A percentile compares a stretch with the other conserved stretches of the same genome.
Conservation (phyloP, 2,888 invertebrate genomes). For the Aphodius granarius region DNA sequence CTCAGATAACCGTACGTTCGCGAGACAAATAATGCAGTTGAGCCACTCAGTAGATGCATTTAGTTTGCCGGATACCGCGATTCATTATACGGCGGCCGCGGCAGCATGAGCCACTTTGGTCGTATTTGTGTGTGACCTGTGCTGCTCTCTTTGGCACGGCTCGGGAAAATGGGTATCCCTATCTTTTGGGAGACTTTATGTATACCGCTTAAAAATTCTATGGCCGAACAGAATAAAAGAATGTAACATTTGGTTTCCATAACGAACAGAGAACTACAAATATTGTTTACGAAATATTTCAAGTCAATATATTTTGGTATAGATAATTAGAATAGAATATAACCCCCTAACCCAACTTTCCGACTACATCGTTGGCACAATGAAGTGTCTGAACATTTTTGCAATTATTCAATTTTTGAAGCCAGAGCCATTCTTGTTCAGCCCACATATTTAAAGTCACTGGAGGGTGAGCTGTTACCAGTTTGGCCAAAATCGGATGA, state of each 20-base stretch:
- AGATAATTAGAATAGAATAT: no score
- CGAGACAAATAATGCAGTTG: conserved; percentile 6
- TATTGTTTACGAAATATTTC: no score
- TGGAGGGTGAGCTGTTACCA: no score
- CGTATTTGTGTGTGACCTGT: background rate
- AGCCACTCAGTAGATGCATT: background rate
- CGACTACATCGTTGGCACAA: no score
- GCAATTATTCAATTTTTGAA: no score
- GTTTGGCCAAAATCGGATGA: no score
- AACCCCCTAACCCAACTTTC: no score
- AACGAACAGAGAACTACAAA: no score
- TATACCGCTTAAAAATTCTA: background rate
- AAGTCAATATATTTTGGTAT: no score
- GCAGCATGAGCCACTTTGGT: background rate
- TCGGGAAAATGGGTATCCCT: background rate
- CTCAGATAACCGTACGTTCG: conserved; percentile 10
- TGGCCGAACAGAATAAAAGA: background rate
- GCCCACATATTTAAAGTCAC: no score
- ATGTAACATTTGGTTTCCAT: background rate
- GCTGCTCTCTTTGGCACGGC: background rate
- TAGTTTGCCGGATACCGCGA: background rate
- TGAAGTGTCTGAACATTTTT: no score
- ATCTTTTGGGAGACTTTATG: background rate
- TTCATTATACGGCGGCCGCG: background rate
- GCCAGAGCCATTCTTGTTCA: no score